Base-by-base conservation (phyloP, 2,797 vertebrate species). In the Myripristis murdjan region DNA sequence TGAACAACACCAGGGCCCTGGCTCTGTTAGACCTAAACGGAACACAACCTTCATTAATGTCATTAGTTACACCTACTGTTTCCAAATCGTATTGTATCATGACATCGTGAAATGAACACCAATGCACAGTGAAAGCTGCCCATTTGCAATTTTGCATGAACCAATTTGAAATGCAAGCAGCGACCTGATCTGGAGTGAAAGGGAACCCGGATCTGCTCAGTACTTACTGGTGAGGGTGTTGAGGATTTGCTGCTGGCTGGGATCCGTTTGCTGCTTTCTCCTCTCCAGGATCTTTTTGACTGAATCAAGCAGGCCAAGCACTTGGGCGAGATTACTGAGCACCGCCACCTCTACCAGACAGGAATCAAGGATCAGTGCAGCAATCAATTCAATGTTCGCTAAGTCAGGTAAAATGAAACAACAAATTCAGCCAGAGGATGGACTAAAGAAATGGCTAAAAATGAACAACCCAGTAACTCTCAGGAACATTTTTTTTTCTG, bases 261-360 rank as follows among this genome's bases (percentile, higher is more conserved):
- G 96, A 71, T 98, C 96, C 0, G 93, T 96, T 89, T 97, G 95
- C 89, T 94, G 96, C 84, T 91, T 94, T 83, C 95, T 95, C 88
- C 89, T 95, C 81, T 96, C 95, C 92, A 99, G 89, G 76, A 97
- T 96, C 89, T 93, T 97, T 91, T 98, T 98, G 79, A 99, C 96
- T 0, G 95, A 95, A 88, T 99, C 96, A 72, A 99, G 96, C 15
- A 99, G 92, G 68, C 97, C 96, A 84, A 99, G 99, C 0, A 97
- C 98, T 79, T 98, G 97, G 47, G 97, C 96, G 0, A 99, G 95
- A 0, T 98, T 98, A 91, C 97, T 99, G 82, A 99, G 92, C 87
- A 98, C 96, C 4, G 97, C 97, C 68, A 97, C 97, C 94, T 99
- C 98, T 97, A 93, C 85, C 90, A 83, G 82, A 92, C 87, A 91